These are phyloP conservation scores for Zaprionus obscuricornis DNA, from an alignment of 2,888 invertebrate genomes.

Conservation along the genomic window DNA sequence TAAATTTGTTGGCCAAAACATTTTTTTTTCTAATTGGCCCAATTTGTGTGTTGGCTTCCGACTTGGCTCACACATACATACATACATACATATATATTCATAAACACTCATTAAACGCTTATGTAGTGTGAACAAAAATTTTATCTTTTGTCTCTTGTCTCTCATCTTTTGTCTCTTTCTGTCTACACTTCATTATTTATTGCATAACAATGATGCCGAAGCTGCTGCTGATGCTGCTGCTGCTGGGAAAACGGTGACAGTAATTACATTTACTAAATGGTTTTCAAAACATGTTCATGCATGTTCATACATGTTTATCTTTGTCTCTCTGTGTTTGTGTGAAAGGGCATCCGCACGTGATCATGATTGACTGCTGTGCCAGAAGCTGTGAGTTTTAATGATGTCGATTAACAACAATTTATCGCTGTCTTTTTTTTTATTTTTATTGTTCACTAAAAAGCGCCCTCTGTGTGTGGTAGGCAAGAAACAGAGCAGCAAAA, in stretches of 20 bases:
- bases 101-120: background rate
- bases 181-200: conserved; percentile 55
- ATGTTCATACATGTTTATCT: background rate
- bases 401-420: conserved; percentile 29
- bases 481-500: no score
- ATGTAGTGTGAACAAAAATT: background rate
- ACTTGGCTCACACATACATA: no score
- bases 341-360: conserved; percentile 44
- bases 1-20: conserved; percentile 36
- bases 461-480: no score
- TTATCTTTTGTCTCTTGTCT: background rate
- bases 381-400: conserved; percentile 26
- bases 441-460: no score
- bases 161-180: conserved; percentile 9
- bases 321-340: background rate
- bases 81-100: no score
- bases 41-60: no score
- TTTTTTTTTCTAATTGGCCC: conserved; percentile 48
- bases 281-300: conserved; percentile 17
- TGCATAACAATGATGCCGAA: conserved; percentile 52
- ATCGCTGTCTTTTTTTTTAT: background rate
- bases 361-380: conserved; percentile 45
- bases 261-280: conserved; percentile 64
- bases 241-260: conserved; percentile 47
- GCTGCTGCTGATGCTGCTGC: no score